Base-by-base conservation (phyloP, 2,113 vertebrate species). In the Erythrolamprus reginae region DNA sequence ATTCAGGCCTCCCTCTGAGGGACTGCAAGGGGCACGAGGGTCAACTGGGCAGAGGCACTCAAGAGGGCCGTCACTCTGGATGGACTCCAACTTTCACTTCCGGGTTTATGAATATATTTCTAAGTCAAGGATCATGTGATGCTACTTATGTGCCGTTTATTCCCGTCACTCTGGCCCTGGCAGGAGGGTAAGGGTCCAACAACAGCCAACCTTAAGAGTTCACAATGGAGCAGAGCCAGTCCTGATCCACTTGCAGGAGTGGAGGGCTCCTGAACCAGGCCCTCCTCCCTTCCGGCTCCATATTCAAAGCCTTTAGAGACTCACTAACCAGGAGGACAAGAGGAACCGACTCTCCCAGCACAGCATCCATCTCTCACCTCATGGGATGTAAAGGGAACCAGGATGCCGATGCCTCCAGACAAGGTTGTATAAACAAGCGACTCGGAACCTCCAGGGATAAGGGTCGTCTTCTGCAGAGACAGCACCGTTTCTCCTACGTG, bases 361-460 rank as follows among this genome's bases (percentile, higher is more conserved):
- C n/a, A 9, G 51, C 24, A 1, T 9, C 19, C 42, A 1, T 70
- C 7, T 10, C 93, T 96, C 94, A 99, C 99, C 98, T 99, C 99
- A 1, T 99, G 99, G 47, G 99, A 99, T 0, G 99, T 99, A 94
- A 99, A 99, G 0, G 99, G 99, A 83, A 99, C 99, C 86, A 99
- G 96, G 87, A 99, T 99, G 86, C 99, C 99, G 61, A 99, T 99
- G 58, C 99, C 99, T 38, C 99, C 99, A 0, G 99, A 99, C 55
- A 99, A 95, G 0, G 99, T 99, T 84, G 98, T 99, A 91, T 99
- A 99, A 88, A 99, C 99, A 53, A 99, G 97, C 0, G 99, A 99
- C 91, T 99, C 99, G 0, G 99, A 99, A 38, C 99, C 99, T 91
- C 99, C 99, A 0, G 99, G 99, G 89, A 99, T 99, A 84, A 99